Conservation (phyloP, 2,888 invertebrate species). For the Syritta pipiens region DNA sequence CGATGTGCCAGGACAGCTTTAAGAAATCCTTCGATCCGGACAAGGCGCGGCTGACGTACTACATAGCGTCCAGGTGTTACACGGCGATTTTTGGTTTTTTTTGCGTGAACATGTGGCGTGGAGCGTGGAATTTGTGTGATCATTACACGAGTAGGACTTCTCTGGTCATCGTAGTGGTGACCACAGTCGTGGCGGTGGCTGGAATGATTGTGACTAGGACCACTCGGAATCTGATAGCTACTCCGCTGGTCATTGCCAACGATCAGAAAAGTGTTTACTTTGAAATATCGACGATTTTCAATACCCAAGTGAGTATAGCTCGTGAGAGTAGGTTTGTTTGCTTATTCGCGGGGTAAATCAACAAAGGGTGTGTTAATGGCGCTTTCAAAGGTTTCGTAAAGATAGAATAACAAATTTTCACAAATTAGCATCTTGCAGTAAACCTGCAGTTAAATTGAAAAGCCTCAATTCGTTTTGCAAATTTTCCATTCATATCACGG, state of each 20-base stretch:
- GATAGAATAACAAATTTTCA: too few species aligned
- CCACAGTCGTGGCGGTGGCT: slow-evolving; percentile 84
- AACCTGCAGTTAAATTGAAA: too few species aligned
- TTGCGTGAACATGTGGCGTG: slow-evolving; percentile 93
- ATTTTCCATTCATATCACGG: too few species aligned
- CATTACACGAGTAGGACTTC: slow-evolving; percentile 83
- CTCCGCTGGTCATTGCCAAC: slow-evolving; percentile 88
- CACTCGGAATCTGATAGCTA: slow-evolving; percentile 89
- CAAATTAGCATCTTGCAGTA: too few species aligned
- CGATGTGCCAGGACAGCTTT: slow-evolving; percentile 84
- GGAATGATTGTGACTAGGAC: slow-evolving; percentile 85
- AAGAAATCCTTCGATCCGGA: slow-evolving; percentile 84
- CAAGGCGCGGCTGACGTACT: slow-evolving; percentile 84
- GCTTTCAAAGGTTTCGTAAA: too few species aligned
- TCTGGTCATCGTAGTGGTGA: slow-evolving; percentile 81
- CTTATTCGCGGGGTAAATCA: neutral
- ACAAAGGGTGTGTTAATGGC: neutral
- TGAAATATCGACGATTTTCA: slow-evolving; percentile 91
- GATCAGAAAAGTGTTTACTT: slow-evolving; percentile 90
- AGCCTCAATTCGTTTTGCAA: too few species aligned
- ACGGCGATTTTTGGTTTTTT: slow-evolving; percentile 88
- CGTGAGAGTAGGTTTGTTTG: neutral
- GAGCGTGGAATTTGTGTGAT: slow-evolving; percentile 88
- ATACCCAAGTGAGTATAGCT: slow-evolving; percentile 85
- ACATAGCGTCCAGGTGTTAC: slow-evolving; percentile 86